Evolutionary conservation across 2,888 invertebrate genomes (phyloP).

Genomic region (Drosophila melanosoma): DNA sequence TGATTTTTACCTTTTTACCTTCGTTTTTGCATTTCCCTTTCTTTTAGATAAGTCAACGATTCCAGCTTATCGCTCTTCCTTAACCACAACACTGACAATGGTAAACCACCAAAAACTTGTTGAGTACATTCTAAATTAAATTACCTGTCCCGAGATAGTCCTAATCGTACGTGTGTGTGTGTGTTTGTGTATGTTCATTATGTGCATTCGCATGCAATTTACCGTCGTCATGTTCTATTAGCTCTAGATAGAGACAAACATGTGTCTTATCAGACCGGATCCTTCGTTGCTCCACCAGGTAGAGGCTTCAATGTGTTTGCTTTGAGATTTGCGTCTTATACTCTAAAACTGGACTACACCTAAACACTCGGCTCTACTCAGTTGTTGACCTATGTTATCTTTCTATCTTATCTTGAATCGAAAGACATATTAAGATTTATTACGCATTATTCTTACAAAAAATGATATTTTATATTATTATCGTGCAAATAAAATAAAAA

Average conservation of each 20-base stretch:
- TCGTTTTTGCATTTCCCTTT: slow-evolving; percentile 13
- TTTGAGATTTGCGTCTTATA: slow-evolving; percentile 41
- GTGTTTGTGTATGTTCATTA: slow-evolving; percentile 10
- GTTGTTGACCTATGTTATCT: neutral
- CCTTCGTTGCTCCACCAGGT: slow-evolving; percentile 50
- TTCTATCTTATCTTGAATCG: slow-evolving; percentile 2
- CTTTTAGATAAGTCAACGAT: slow-evolving; percentile 38
- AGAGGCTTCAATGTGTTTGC: slow-evolving; percentile 46
- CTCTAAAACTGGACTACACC: slow-evolving; percentile 9
- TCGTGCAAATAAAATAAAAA: neutral
- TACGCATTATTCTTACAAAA: neutral
- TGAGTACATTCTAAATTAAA: slow-evolving; percentile 16
- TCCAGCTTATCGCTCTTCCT: slow-evolving; percentile 33
- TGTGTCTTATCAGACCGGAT: slow-evolving; percentile 59
- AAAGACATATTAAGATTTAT: neutral
- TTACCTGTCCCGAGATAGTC: slow-evolving; percentile 18
- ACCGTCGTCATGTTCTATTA: slow-evolving; percentile 60
- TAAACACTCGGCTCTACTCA: slow-evolving; percentile 8
- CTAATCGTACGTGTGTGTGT: slow-evolving; percentile 10
- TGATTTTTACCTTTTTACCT: slow-evolving; percentile 22
- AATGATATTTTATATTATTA: neutral
- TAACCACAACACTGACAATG: neutral
- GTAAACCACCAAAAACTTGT: slow-evolving; percentile 16
- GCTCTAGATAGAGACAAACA: slow-evolving; percentile 59
- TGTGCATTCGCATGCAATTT: slow-evolving; percentile 67